phyloP scores from a whole-genome alignment of 2,797 vertebrate genomes.

The Pseudomugil gertrudae region DNA sequence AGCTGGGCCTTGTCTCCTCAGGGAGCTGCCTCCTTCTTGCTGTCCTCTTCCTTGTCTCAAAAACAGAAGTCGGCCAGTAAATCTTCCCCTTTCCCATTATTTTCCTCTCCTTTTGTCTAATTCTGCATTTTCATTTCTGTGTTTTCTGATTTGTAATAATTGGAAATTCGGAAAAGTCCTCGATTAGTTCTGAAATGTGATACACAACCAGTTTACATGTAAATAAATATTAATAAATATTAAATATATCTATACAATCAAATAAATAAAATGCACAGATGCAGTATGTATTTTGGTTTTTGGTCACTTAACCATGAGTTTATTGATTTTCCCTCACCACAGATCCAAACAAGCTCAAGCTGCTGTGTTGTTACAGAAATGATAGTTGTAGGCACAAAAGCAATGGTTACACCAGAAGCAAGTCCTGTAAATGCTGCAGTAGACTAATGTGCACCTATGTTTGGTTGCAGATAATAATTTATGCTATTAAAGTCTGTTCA shows the following conservation, averaged over 20 bases:
- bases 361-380: not conserved
- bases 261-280: too few species aligned
- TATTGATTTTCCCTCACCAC: not conserved
- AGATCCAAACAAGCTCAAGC: not conserved
- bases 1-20: slow-evolving; percentile 34
- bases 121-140: not conserved
- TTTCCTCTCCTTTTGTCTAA: not conserved
- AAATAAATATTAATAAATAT: too few species aligned
- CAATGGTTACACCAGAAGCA: too few species aligned
- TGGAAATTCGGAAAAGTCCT: too few species aligned
- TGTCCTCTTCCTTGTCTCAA: not conserved
- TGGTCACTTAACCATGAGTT: not conserved
- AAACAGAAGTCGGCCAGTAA: not conserved
- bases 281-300: too few species aligned
- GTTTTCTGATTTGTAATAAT: not conserved
- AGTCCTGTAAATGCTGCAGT: too few species aligned
- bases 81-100: not conserved
- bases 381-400: too few species aligned
- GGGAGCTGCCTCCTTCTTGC: slow-evolving; percentile 30
- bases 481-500: too few species aligned
- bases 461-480: too few species aligned
- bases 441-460: too few species aligned
- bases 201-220: not conserved
- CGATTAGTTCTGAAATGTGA: not conserved
- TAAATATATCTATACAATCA: too few species aligned